A percentile compares a stretch with the other conserved stretches of the same genome.
Conservation (phyloP, 1,140 invertebrate species). For the Lamellibrachia luymesi region DNA sequence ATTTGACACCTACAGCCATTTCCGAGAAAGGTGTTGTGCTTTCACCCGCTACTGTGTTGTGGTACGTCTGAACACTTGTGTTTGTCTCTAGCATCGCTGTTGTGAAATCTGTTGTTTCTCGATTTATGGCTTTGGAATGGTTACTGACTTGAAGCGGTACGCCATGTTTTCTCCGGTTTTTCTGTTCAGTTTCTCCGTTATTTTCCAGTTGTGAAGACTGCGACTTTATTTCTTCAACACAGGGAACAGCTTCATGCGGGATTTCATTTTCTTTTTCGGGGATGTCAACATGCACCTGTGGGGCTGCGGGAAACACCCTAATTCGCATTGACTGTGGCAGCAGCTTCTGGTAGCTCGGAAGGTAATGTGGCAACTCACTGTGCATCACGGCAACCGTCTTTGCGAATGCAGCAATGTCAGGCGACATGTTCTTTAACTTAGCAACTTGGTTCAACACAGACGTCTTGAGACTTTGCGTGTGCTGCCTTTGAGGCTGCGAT, state of each 20-base stretch:
- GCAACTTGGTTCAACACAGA: not conserved
- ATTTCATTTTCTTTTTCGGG: not conserved
- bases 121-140: not conserved
- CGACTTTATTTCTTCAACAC: not conserved
- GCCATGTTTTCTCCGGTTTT: not conserved
- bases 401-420: not conserved
- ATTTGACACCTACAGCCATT: not conserved
- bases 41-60: not conserved
- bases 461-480: not conserved
- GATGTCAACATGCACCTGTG: not conserved
- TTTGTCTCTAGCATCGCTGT: not conserved
- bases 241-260: not conserved
- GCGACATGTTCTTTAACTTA: not conserved
- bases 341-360: not conserved
- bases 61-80: not conserved
- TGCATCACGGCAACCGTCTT: not conserved
- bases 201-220: not conserved
- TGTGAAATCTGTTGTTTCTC: not conserved
- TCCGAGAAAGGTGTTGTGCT: not conserved
- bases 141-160: not conserved
- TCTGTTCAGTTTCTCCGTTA: not conserved
- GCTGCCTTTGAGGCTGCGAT: not conserved
- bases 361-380: not conserved
- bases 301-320: not conserved
- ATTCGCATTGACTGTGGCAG: not conserved